Evolutionary conservation across 2,113 vertebrate species (phyloP).

Genomic region (Halcyon senegalensis): DNA sequence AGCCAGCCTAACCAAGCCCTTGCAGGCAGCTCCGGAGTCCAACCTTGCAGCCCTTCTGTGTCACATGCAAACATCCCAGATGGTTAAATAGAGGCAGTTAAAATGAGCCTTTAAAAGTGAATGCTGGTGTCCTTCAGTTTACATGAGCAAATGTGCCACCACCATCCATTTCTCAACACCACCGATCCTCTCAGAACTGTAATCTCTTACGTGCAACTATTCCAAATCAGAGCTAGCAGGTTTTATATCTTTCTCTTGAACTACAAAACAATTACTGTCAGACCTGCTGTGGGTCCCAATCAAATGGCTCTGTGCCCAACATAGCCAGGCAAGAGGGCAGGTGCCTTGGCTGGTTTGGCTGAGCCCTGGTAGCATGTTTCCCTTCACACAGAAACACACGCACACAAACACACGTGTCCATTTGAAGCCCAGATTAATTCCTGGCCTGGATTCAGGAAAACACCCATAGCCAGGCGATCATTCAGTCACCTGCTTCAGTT

Average conservation of each 20-base stretch:
- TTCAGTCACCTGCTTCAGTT: not conserved
- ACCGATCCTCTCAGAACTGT: not conserved
- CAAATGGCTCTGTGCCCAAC: not conserved
- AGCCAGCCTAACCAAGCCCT: not conserved
- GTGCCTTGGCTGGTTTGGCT: not conserved
- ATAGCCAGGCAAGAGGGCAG: not conserved
- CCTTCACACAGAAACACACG: not conserved
- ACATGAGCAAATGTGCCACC: not conserved
- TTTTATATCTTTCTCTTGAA: not conserved
- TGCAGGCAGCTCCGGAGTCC: not conserved
- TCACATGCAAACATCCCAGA: not conserved
- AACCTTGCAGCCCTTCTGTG: not conserved
- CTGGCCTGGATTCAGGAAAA: not conserved
- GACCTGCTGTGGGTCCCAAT: not conserved
- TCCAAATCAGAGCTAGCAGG: not conserved
- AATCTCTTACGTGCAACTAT: not conserved
- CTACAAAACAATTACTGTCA: not conserved
- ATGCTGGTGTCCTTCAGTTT: not conserved
- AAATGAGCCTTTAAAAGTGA: not conserved
- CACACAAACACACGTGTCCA: too few relatives aligned
- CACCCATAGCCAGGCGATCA: rapidly evolving
- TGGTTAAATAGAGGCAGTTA: not conserved
- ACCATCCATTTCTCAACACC: not conserved
- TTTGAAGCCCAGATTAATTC: not conserved
- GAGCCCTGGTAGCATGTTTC: not conserved